Evolutionary conservation across 2,888 invertebrate species (phyloP).

Genomic region (Lasioglossum figueresi): DNA sequence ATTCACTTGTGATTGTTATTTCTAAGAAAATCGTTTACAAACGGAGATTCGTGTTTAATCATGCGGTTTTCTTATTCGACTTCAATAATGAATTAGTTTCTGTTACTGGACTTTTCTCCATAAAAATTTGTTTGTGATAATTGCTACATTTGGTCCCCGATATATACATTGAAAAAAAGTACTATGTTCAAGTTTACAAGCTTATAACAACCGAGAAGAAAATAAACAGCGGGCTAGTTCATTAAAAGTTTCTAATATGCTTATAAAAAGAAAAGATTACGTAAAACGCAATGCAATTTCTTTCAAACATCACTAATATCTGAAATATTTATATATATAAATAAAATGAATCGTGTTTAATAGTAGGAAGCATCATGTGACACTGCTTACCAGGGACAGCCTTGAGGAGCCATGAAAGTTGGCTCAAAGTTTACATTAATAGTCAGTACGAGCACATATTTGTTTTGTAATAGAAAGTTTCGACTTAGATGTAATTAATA

Average conservation of each 20-base stretch:
- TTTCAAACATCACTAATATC: conserved; percentile 53
- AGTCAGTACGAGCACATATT: conserved; percentile 68
- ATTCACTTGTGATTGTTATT: not conserved
- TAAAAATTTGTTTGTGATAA: not conserved
- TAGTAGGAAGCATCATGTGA: conserved; percentile 69
- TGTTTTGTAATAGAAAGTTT: conserved; percentile 63
- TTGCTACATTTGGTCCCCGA: not conserved
- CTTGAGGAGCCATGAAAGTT: conserved; percentile 75
- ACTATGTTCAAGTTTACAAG: conserved; percentile 61
- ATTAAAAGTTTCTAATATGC: conserved; percentile 54
- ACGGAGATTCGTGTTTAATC: not conserved
- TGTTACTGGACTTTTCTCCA: not conserved
- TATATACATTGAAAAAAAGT: conserved; percentile 52
- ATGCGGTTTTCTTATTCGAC: not conserved
- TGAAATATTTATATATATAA: conserved; percentile 54
- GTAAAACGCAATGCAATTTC: conserved; percentile 49
- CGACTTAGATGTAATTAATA: conserved; percentile 65
- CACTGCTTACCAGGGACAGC: conserved; percentile 73
- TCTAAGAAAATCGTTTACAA: not conserved
- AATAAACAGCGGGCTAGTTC: conserved; percentile 65
- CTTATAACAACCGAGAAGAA: conserved; percentile 62
- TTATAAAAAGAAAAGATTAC: conserved; percentile 47
- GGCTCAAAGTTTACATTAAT: conserved; percentile 74
- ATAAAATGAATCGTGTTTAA: conserved; percentile 65
- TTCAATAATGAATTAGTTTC: not conserved